phyloP scores from a whole-genome alignment of 2,888 invertebrate species.

The Trissolcus brochymenae region DNA sequence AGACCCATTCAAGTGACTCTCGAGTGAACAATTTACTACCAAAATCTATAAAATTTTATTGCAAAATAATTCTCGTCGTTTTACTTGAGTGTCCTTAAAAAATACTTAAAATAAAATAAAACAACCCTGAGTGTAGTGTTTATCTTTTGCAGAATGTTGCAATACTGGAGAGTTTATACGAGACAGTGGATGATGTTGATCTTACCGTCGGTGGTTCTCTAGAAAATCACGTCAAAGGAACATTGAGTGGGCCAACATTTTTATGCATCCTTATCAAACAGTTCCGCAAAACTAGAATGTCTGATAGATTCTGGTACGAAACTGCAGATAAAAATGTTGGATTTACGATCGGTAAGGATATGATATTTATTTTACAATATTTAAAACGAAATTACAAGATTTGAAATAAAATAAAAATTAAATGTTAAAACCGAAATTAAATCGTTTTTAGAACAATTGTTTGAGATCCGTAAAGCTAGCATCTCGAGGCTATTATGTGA shows the following conservation, averaged over 20 bases:
- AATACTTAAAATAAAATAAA: too few relatives aligned
- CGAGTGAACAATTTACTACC: too few relatives aligned
- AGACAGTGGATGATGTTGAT: conserved; percentile 88
- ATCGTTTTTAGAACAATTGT: conserved; percentile 80
- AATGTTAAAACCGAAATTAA: background rate
- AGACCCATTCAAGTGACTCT: too few relatives aligned
- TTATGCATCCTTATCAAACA: conserved; percentile 91
- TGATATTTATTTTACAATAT: background rate
- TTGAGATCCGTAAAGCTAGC: conserved; percentile 85
- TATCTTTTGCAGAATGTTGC: conserved; percentile 81
- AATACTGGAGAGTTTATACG: conserved; percentile 82
- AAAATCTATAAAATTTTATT: too few relatives aligned
- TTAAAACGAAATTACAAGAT: background rate
- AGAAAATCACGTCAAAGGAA: conserved; percentile 86
- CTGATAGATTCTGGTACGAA: conserved; percentile 92
- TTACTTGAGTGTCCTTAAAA: too few relatives aligned
- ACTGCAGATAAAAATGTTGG: conserved; percentile 80
- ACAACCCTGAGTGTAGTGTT: background rate
- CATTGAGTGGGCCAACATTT: conserved; percentile 91
- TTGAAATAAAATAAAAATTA: background rate
- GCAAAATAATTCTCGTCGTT: too few relatives aligned
- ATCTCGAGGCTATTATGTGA: conserved; percentile 89
- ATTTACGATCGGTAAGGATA: conserved; percentile 80
- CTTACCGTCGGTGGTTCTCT: conserved; percentile 89
- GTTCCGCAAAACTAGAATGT: conserved; percentile 89